These are phyloP conservation scores for Barnardius zonarius DNA, from an alignment of 2,113 vertebrate species.

Conservation along the genomic window DNA sequence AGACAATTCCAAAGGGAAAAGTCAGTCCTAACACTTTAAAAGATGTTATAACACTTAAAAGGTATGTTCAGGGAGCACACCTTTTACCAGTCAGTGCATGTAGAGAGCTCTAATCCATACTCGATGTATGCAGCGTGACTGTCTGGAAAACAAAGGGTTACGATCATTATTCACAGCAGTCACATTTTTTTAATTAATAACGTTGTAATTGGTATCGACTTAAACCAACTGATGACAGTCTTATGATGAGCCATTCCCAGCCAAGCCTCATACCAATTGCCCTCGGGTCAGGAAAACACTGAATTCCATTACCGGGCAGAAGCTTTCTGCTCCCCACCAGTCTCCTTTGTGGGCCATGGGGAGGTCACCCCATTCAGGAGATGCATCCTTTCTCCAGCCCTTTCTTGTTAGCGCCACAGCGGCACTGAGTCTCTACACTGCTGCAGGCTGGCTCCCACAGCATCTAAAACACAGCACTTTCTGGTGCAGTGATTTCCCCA, in stretches of 20 bases:
- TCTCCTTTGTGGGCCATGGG: background rate
- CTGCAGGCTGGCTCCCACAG: background rate
- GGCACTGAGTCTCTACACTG: background rate
- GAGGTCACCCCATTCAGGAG: background rate
- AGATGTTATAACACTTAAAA: background rate
- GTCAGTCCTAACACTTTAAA: background rate
- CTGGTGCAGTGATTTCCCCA: background rate
- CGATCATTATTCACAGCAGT: constrained; percentile 46
- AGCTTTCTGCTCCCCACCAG: constrained; percentile 14
- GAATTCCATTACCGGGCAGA: constrained; percentile 40
- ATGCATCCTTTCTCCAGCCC: background rate
- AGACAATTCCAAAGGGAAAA: background rate
- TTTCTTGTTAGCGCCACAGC: background rate
- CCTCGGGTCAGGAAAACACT: constrained; percentile 60
- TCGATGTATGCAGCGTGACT: background rate
- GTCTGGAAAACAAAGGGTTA: constrained; percentile 44
- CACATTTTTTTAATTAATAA: constrained; percentile 78
- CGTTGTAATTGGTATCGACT: constrained; percentile 76
- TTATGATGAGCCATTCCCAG: constrained; percentile 63
- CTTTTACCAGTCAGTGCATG: background rate
- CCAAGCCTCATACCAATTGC: constrained; percentile 49
- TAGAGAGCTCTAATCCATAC: background rate
- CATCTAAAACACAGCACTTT: background rate
- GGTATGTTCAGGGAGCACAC: background rate
- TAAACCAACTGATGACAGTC: constrained; percentile 68